Percentiles rank a stretch among this genome's conserved stretches.
Conservation (phyloP, 2,888 invertebrate genomes). For the Cecidostiba fungosa region DNA sequence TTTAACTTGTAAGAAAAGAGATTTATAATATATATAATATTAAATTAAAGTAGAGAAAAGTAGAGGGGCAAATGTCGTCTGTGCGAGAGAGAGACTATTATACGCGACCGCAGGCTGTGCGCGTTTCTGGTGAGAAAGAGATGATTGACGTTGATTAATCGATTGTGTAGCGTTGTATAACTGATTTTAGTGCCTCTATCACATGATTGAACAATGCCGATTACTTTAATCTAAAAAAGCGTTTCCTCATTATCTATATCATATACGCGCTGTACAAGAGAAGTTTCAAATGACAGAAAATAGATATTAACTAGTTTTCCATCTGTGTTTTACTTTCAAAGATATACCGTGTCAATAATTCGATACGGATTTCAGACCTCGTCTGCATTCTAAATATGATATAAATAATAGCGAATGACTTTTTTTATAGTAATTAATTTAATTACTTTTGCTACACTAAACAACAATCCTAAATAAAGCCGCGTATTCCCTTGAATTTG, state of each 20-base stretch:
- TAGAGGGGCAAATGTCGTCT: constrained; percentile 43
- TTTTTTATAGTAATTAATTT: constrained; percentile 18
- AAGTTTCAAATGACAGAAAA: background rate
- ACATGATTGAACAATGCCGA: background rate
- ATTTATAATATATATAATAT: constrained; percentile 60
- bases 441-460: constrained; percentile 14
- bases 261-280: background rate
- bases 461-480: background rate
- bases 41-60: constrained; percentile 42
- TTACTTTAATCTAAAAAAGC: constrained; percentile 27
- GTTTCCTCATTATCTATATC: constrained; percentile 41
- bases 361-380: background rate
- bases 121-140: constrained; percentile 49
- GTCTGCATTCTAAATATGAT: constrained; percentile 15
- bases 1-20: constrained; percentile 59
- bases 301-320: background rate
- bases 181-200: constrained; percentile 39
- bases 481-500: constrained; percentile 13
- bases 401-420: constrained; percentile 28
- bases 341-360: background rate
- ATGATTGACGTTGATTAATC: constrained; percentile 15
- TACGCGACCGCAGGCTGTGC: constrained; percentile 62
- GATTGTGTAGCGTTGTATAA: constrained; percentile 21
- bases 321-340: background rate
- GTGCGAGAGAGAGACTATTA: constrained; percentile 54